A percentile compares a stretch with the other conserved stretches of the same genome.
Conservation (phyloP, 1,140 invertebrate genomes). For the Cydia amplana region DNA sequence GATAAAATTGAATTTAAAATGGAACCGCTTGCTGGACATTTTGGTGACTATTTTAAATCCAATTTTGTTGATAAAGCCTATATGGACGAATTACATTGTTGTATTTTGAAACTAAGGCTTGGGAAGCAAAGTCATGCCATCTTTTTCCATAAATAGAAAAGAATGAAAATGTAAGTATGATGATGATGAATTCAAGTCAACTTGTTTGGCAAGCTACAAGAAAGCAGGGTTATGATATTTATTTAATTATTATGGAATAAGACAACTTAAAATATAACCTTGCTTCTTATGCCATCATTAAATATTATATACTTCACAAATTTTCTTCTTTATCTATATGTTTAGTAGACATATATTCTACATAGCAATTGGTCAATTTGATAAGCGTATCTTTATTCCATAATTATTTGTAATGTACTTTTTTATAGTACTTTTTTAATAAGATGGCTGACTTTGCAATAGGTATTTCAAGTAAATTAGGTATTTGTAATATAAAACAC, state of each 20-base stretch:
- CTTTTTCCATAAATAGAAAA: neutral
- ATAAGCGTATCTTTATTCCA: neutral
- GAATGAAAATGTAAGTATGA: neutral
- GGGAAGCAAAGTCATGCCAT: slow-evolving; percentile 4
- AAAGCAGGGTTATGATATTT: neutral
- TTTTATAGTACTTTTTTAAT: neutral
- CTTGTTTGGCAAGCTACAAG: neutral
- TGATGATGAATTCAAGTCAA: neutral
- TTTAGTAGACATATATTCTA: slow-evolving; percentile 17
- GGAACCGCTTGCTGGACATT: neutral
- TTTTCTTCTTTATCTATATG: slow-evolving; percentile 27
- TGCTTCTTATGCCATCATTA: neutral
- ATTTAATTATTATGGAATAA: neutral
- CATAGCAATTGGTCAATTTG: slow-evolving; percentile 5
- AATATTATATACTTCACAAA: neutral
- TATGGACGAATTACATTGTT: neutral
- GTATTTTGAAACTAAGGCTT: neutral
- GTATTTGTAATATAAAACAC: neutral
- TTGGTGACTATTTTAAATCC: neutral
- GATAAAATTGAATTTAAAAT: neutral
- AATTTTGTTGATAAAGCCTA: neutral
- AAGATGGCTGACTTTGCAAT: slow-evolving; percentile 7
- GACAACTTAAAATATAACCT: neutral
- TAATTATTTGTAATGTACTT: slow-evolving; percentile 4
- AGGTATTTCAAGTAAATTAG: neutral